Evolutionary conservation across 2,113 vertebrate species (phyloP), one percentile per base, ranked within the genome.

Genomic region (Caloenas nicobarica): DNA sequence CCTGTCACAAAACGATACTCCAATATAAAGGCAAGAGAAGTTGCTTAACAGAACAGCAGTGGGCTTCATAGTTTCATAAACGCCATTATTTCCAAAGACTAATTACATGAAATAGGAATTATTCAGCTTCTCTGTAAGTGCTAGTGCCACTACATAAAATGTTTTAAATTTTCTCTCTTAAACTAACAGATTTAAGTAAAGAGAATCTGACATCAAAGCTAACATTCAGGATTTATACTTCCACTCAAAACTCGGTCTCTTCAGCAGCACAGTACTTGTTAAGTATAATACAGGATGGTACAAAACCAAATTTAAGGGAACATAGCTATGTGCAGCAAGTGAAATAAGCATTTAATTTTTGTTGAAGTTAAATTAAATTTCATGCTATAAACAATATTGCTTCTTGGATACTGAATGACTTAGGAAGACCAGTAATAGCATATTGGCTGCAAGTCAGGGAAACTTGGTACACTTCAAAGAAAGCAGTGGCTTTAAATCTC

Each of bases 311-410:
- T 73, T 61, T 50, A 82, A 88, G 33, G 40, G 34, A 94, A 74
- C 25, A 66, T 1, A 86, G 26, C 25, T 84, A 57, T 13, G 26
- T 42, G 31, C 11, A n/a, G 28, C 13, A 90, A 96, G 29, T 71
- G 38, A 88, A 91, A 83, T 25, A 88, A 73, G 21, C 24, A 83
- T 60, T 71, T 74, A 86, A 78, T 51, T 83, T 38, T 36, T 76
- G 51, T 36, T 78, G 38, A 94, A 90, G 86, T 70, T 31, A 71
- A 89, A 81, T 36, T 50, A 89, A 85, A 86, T 88, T 79, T 88
- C 54, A 70, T 60, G 38, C 42, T 81, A 42, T 77, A 94, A 88
- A 78, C 62, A 70, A 31, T 42, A 91, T 16, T 19, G 70, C 26
- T 78, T 90, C 48, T 56, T 74, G 69, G 68, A 31, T 34, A 83